Base-by-base conservation (phyloP, 37 sponge, comb jelly and placozoan species). In the Agelas oroides region DNA sequence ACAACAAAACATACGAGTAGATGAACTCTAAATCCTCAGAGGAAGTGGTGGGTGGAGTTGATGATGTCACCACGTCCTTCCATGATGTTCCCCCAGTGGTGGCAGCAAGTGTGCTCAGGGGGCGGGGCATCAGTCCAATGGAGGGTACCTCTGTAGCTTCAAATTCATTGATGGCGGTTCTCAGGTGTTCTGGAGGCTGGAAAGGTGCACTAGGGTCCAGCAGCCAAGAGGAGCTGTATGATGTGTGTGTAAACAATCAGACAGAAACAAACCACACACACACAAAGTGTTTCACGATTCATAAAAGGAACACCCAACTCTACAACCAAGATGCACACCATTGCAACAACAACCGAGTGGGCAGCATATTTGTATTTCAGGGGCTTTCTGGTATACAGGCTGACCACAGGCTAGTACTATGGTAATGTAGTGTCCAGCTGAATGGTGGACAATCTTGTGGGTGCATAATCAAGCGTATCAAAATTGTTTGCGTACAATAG, bases 121-220 rank as follows among this genome's bases (percentile, higher is more conserved):
- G 46, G 60, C 40, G 28, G 56, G 84, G 76, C 20, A 11, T 30
- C 27, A 84, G 84, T 17, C 84, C 84, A 36, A 84, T 21, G 17
- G 27, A 25, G 30, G 83, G 83, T 19, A 75, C 84, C 76, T 84
- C 74, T 20, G 30, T 62, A 27, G 18, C 33, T 63, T 86, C 86
- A 70, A 86, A 86, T 20, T 86, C 60, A 18, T 77, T 58, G 2
- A 86, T 63, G n/a, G 53, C 58, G 6, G 66, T 71, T 23, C 61
- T 16, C 34, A 86, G 59, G 53, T 76, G 77, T 1, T 67, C 37
- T 33, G 86, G 86, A 15, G 84, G 73, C 25, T 75, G 66, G 72
- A 86, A 86, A 0, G 86, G 86, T 13, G 60, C 62, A 15, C 69
- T 33, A 16, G 78, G 78, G n/a, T 86, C 78, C 17, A 60, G 78